phyloP scores from a whole-genome alignment of 1,140 invertebrate genomes.

The Nasonia longicornis region DNA sequence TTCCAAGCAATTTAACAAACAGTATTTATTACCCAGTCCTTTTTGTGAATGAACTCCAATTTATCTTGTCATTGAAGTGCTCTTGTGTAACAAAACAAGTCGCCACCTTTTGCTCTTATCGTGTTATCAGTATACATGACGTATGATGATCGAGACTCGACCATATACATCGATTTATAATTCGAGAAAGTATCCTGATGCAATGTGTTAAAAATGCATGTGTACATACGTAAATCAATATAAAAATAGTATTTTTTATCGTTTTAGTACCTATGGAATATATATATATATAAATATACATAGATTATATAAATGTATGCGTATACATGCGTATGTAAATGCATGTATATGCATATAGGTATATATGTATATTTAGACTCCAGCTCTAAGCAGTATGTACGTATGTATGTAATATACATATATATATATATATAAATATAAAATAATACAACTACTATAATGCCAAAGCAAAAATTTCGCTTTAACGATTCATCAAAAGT shows the following conservation, averaged over 20 bases:
- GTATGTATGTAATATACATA: conserved; percentile 8
- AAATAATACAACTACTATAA: conserved; percentile 18
- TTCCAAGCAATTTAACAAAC: conserved; percentile 7
- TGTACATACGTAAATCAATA: conserved; percentile 37
- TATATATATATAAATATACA: neutral
- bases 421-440: neutral
- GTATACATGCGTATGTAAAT: neutral
- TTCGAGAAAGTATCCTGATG: conserved; percentile 24
- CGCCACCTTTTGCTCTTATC: neutral
- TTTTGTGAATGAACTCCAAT: neutral
- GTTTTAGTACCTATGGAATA: conserved; percentile 28
- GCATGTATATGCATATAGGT: neutral
- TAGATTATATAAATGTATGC: conserved; percentile 8
- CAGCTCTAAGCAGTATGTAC: conserved; percentile 3
- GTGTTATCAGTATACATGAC: conserved; percentile 3
- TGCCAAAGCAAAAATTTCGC: conserved; percentile 31
- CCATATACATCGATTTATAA: conserved; percentile 17
- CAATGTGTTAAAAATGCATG: conserved; percentile 23
- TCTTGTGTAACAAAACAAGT: neutral
- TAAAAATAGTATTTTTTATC: conserved; percentile 30
- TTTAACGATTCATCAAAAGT: conserved; percentile 26
- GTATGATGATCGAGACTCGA: neutral
- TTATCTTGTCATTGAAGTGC: conserved; percentile 10
- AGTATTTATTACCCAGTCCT: conserved; percentile 3
- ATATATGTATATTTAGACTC: conserved; percentile 1